phyloP scores from a whole-genome alignment of 2,113 vertebrate species.

The Platysternon megacephalum region DNA sequence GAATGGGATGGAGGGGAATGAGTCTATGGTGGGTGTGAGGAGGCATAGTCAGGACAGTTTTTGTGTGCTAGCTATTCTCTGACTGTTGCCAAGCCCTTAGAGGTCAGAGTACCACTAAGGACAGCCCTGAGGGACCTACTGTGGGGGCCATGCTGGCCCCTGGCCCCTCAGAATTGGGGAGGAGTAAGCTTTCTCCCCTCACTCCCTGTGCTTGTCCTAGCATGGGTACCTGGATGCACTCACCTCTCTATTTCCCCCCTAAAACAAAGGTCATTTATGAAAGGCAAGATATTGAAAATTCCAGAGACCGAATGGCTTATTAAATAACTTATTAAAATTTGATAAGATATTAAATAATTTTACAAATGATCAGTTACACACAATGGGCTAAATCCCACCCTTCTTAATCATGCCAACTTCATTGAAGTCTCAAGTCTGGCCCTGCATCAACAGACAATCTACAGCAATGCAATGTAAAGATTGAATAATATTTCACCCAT shows the following conservation, averaged over 20 bases:
- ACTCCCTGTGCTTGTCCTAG: background rate
- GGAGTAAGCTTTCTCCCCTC: background rate
- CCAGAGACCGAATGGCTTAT: background rate
- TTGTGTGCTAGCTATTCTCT: background rate
- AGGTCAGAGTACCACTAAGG: too few relatives aligned
- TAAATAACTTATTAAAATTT: background rate
- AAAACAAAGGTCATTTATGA: background rate
- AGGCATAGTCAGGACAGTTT: background rate
- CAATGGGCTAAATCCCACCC: background rate
- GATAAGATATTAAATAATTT: background rate
- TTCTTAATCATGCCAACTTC: background rate
- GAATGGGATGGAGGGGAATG: background rate
- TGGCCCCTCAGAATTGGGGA: background rate
- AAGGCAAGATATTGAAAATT: background rate
- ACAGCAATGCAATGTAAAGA: background rate
- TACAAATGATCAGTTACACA: background rate
- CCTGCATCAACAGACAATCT: background rate
- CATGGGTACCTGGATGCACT: background rate
- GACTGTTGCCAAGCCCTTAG: too few relatives aligned
- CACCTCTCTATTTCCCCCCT: accelerated
- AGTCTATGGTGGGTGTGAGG: background rate
- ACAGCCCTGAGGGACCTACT: too few relatives aligned
- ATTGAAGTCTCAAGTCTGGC: background rate
- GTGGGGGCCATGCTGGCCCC: too few relatives aligned
- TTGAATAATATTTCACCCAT: background rate